A percentile compares a stretch with the other conserved stretches of the same genome.
phyloP scores from a whole-genome alignment of 2,888 invertebrate species.

The Caenorhabditis sulstoni region DNA sequence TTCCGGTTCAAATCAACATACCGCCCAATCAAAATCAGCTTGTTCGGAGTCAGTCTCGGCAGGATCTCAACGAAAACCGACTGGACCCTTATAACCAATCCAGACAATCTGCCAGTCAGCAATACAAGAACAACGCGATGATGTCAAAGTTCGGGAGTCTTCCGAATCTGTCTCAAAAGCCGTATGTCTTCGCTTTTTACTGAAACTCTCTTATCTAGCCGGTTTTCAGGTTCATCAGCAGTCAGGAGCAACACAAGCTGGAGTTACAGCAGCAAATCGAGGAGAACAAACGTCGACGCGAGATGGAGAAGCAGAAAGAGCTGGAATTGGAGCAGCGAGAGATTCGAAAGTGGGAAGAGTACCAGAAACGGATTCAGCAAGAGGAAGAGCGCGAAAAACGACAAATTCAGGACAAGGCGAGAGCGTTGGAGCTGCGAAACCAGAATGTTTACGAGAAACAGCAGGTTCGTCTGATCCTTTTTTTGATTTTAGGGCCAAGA shows the following conservation, averaged over 20 bases:
- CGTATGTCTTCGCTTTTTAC: slow-evolving; percentile 4
- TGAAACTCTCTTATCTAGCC: neutral
- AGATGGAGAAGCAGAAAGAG: slow-evolving; percentile 71
- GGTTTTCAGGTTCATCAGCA: slow-evolving; percentile 25
- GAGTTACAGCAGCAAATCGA: slow-evolving; percentile 72
- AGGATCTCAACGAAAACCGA: slow-evolving; percentile 35
- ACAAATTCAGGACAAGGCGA: slow-evolving; percentile 60
- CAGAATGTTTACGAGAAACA: slow-evolving; percentile 62
- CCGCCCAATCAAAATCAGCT: neutral
- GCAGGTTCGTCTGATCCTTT: slow-evolving; percentile 15
- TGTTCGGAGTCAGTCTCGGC: slow-evolving; percentile 27
- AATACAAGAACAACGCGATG: slow-evolving; percentile 36
- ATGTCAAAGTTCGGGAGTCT: slow-evolving; percentile 49
- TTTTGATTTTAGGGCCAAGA: no score
- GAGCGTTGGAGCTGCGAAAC: slow-evolving; percentile 60
- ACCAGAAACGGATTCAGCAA: slow-evolving; percentile 55
- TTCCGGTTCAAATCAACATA: neutral
- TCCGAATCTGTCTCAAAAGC: slow-evolving; percentile 44
- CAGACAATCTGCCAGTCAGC: slow-evolving; percentile 31
- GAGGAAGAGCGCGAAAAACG: slow-evolving; percentile 65
- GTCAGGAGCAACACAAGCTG: slow-evolving; percentile 62
- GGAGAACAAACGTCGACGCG: slow-evolving; percentile 67
- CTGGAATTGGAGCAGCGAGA: slow-evolving; percentile 69
- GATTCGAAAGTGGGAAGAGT: slow-evolving; percentile 63
- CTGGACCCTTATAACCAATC: slow-evolving; percentile 10